These are phyloP conservation scores for Theocolax elegans DNA, from an alignment of 1,140 invertebrate species.

Conservation along the genomic window DNA sequence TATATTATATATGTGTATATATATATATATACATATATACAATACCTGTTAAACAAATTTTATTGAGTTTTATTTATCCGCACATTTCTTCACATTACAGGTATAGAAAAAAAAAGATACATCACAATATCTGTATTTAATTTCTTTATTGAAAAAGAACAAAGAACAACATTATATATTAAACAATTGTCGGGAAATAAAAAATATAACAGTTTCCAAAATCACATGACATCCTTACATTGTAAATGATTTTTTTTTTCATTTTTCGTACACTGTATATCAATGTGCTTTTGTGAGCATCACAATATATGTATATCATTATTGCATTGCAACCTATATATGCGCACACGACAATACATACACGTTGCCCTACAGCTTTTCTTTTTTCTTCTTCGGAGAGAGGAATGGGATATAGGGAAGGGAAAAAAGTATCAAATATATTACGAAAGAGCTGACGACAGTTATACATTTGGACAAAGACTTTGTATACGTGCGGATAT, in stretches of 20 bases:
- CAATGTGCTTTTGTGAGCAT: constrained; percentile 66
- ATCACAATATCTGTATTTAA: constrained; percentile 51
- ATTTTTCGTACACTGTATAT: constrained; percentile 65
- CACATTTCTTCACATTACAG: too few species aligned
- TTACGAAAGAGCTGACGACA: neutral
- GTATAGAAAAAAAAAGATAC: too few species aligned
- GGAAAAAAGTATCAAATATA: constrained; percentile 6
- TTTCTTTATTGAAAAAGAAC: constrained; percentile 69
- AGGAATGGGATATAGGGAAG: constrained; percentile 23
- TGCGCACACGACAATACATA: constrained; percentile 60
- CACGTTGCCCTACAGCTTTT: constrained; percentile 17
- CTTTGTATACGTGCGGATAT: too few species aligned
- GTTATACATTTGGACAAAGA: too few species aligned
- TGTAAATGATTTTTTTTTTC: constrained; percentile 60
- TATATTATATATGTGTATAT: too few species aligned
- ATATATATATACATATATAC: too few species aligned
- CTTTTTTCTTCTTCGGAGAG: constrained; percentile 34
- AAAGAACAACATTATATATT: constrained; percentile 67
- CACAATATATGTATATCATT: constrained; percentile 64
- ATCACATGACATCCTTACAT: constrained; percentile 67
- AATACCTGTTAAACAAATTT: too few species aligned
- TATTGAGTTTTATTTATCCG: too few species aligned
- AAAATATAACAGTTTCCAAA: constrained; percentile 68
- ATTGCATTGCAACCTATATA: constrained; percentile 67
- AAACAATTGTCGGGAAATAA: constrained; percentile 68